Percentiles rank a stretch among this genome's conserved stretches.
These are phyloP conservation scores for Halocynthia aurantium DNA, from an alignment of 23 tunicate species.

Conservation along the genomic window DNA sequence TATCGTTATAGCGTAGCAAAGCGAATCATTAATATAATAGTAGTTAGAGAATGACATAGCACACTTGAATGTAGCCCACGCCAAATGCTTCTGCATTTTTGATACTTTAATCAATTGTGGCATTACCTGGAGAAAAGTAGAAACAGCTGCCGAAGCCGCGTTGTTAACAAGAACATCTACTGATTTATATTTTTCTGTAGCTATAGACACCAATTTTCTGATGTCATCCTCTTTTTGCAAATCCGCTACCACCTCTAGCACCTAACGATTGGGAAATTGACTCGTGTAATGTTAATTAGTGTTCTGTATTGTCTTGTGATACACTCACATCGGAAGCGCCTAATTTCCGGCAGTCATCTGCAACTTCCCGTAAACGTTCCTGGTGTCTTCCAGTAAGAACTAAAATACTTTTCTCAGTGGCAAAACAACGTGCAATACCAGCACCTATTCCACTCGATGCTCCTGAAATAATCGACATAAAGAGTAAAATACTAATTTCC, in stretches of 20 bases:
- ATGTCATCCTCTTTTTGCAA: conserved; percentile 4
- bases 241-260: conserved; percentile 4
- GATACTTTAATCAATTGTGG: no score
- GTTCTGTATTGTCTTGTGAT: neutral
- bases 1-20: neutral
- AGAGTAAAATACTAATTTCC: no score
- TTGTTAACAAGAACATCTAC: conserved; percentile 10
- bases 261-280: neutral
- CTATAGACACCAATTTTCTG: neutral
- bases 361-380: conserved; percentile 4
- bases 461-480: neutral
- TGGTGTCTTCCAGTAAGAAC: conserved; percentile 12
- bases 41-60: no score
- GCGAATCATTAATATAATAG: no score
- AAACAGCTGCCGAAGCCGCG: conserved; percentile 17
- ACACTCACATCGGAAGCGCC: conserved; percentile 3
- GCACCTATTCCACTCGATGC: conserved; percentile 23
- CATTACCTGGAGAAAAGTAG: conserved; percentile 11
- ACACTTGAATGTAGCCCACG: no score
- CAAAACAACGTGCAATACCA: neutral
- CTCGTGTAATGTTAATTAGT: no score
- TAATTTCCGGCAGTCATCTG: conserved; percentile 3
- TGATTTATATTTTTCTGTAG: neutral
- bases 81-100: no score
- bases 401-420: conserved; percentile 1